Evolutionary conservation across 2,888 invertebrate genomes (phyloP).

Genomic region (Noctua comes): DNA sequence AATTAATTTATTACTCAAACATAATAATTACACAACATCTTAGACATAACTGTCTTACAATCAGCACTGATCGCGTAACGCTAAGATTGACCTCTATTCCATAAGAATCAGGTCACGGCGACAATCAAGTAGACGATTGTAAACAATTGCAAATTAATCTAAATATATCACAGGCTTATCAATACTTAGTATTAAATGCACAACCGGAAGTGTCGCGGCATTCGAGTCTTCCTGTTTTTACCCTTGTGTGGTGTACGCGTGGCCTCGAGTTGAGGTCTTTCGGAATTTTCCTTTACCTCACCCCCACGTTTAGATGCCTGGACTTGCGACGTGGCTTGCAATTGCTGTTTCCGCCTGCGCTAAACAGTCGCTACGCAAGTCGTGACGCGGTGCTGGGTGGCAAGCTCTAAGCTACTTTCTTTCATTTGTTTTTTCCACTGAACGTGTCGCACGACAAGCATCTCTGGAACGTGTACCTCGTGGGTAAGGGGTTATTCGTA

Average conservation of each 20-base stretch:
- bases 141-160: slow-evolving; percentile 54
- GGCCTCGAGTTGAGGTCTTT: slow-evolving; percentile 31
- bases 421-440: neutral
- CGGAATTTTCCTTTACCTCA: neutral
- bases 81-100: slow-evolving; percentile 26
- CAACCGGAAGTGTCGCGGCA: slow-evolving; percentile 35
- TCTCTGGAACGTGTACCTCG: neutral
- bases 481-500: neutral
- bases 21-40: slow-evolving; percentile 40
- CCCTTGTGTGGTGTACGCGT: slow-evolving; percentile 32
- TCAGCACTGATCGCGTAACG: slow-evolving; percentile 2
- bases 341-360: neutral
- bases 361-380: neutral
- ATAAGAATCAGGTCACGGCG: slow-evolving; percentile 39
- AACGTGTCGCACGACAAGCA: neutral
- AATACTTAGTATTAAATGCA: slow-evolving; percentile 57
- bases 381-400: neutral
- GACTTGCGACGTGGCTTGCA: neutral
- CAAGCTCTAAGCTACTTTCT: neutral
- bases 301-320: neutral
- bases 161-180: slow-evolving; percentile 64
- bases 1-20: slow-evolving; percentile 29
- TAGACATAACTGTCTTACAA: slow-evolving; percentile 27
- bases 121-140: slow-evolving; percentile 27
- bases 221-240: slow-evolving; percentile 39